Conservation (phyloP, 30 jellyfish, hydroid and myxozoan species). For the Chironex yamaguchii region DNA sequence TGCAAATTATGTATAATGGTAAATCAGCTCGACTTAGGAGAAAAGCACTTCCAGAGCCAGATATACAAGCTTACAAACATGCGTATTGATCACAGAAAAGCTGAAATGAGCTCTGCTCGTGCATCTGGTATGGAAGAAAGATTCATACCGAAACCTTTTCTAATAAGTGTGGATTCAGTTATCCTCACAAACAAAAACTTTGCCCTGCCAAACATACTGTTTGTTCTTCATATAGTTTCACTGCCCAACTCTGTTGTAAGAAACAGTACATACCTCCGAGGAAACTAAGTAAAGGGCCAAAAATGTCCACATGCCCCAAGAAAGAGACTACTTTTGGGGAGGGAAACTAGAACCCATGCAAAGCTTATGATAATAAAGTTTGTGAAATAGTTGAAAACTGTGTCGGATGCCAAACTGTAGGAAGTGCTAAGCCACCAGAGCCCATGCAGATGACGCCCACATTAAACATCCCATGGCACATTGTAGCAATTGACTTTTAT, state of each 20-base stretch:
- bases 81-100: slow-evolving; percentile 59
- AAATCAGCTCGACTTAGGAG: slow-evolving; percentile 53
- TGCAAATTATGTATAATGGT: slow-evolving; percentile 50
- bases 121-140: slow-evolving; percentile 65
- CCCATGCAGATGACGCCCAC: slow-evolving; percentile 50
- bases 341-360: too few species aligned
- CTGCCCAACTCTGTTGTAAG: slow-evolving; percentile 4
- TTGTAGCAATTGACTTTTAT: slow-evolving; percentile 36
- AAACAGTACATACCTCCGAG: not conserved
- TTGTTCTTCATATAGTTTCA: not conserved
- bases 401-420: slow-evolving; percentile 67
- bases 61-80: slow-evolving; percentile 32
- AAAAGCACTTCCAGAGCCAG: slow-evolving; percentile 47
- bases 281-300: not conserved
- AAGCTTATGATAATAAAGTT: slow-evolving; percentile 29
- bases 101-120: slow-evolving; percentile 66
- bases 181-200: slow-evolving; percentile 46
- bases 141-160: slow-evolving; percentile 8
- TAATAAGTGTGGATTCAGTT: slow-evolving; percentile 55
- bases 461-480: slow-evolving; percentile 41
- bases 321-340: too few species aligned
- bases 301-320: too few species aligned
- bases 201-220: slow-evolving; percentile 58
- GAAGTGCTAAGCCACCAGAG: slow-evolving; percentile 31
- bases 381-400: slow-evolving; percentile 15